These are phyloP conservation scores for Archivesica marissinica DNA, from an alignment of 1,140 invertebrate genomes.

Conservation along the genomic window DNA sequence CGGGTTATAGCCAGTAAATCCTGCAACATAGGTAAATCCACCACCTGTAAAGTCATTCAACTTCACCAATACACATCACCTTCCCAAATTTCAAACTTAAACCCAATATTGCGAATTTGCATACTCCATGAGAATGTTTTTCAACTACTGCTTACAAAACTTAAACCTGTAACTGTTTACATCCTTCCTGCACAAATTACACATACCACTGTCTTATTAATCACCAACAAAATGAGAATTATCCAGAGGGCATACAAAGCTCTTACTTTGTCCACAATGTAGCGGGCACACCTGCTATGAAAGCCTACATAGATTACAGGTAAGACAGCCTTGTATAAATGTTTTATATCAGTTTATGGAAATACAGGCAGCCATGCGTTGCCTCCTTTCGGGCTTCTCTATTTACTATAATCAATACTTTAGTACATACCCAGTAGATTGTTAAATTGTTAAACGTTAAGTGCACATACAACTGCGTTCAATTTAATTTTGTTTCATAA, in stretches of 20 bases:
- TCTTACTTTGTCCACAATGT: not conserved
- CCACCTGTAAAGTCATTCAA: not conserved
- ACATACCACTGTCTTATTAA: not conserved
- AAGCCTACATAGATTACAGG: conserved; percentile 23
- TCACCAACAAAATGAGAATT: not conserved
- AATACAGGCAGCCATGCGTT: conserved; percentile 28
- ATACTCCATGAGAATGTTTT: too few species aligned
- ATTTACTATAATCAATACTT: too few species aligned
- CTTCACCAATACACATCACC: not conserved
- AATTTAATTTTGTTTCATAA: too few species aligned
- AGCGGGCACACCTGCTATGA: conserved; percentile 2
- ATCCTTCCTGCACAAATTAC: not conserved
- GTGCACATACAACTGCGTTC: too few species aligned
- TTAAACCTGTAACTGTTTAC: too few species aligned
- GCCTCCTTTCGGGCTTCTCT: too few species aligned
- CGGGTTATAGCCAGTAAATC: not conserved
- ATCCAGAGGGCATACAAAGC: not conserved
- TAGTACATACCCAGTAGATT: too few species aligned
- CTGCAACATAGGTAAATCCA: not conserved
- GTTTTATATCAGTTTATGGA: conserved; percentile 31
- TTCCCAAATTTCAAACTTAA: not conserved
- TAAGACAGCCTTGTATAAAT: not conserved
- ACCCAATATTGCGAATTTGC: not conserved
- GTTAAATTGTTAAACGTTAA: too few species aligned
- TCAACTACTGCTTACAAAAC: too few species aligned